Base-by-base conservation (phyloP, 2,888 invertebrate species). In the Leptinotarsa tumamoca region DNA sequence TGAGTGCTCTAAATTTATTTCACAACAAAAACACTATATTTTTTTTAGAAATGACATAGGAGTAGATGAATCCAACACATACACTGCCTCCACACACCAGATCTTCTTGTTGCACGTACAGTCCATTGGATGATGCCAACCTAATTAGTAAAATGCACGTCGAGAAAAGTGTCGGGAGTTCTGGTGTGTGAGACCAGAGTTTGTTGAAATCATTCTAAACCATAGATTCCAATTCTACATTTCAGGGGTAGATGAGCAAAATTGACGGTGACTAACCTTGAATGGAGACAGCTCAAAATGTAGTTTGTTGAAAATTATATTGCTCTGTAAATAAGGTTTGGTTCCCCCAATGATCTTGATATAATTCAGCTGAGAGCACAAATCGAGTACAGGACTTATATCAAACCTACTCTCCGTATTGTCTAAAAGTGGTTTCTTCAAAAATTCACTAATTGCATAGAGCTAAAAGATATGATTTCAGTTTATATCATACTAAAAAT, bases 321-420 rank as follows among this genome's bases (percentile, higher is more conserved):
- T 97, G 86, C 97, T 98, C 0, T 93, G 93, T 10, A 94, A 94
- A 67, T 96, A 92, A 58, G 92, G 91, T 74, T 92, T 90, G 43
- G 90, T 89, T 82, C 91, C 92, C 3, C 96, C 95, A 84, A 90
- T 88, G 72, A 97, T 92, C 80, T 90, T 91, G 15, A 96, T 87
- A 27, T 91, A 90, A 23, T 91, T 91, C 43, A 98, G 89, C 85
- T 95, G 94, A 0, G 93, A 93, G 87, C 94, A 95, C 85, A 96
- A 95, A 88, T 98, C 98, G 72, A 98, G 87, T 1, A 98, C 93
- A 84, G 98, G 96, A 79, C 97, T 96, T 83, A 98, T 95, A 89
- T 98, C 97, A 83, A 93, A 95, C 87, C 93, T 92, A 82, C 93
- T 94, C 83, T 96, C 95, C 33, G 91, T 91, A 78, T 94, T 93